phyloP scores from a whole-genome alignment of 2,797 vertebrate genomes.

The Eremophila alpestris region DNA sequence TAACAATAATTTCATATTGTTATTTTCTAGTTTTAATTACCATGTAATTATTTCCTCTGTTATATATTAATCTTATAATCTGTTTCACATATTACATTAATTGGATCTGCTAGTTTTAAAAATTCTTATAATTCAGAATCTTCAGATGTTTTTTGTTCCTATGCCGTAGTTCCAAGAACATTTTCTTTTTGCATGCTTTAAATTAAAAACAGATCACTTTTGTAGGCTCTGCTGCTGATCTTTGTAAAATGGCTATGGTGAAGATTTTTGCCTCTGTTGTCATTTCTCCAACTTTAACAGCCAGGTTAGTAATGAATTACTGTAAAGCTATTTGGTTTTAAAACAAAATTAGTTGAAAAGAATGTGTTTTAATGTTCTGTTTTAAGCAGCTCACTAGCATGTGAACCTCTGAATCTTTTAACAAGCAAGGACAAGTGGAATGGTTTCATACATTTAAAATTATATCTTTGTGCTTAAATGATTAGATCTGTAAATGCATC shows the following conservation, averaged over 20 bases:
- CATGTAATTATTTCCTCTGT: background rate
- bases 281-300: constrained; percentile 78
- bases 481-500: background rate
- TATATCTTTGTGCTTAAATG: background rate
- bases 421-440: background rate
- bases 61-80: background rate
- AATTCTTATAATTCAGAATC: background rate
- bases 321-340: background rate
- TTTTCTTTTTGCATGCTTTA: background rate
- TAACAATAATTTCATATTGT: background rate
- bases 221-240: constrained; percentile 90
- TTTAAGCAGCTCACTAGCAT: background rate
- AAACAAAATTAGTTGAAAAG: background rate
- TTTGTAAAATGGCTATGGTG: constrained; percentile 95
- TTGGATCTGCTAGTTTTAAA: background rate
- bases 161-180: background rate
- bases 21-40: background rate
- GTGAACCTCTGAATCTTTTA: background rate
- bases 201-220: background rate
- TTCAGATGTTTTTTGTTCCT: background rate
- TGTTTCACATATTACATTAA: background rate
- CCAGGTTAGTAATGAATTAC: constrained; percentile 82
- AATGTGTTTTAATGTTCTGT: background rate
- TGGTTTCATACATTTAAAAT: background rate
- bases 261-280: constrained; percentile 82